Conservation (phyloP, 2,888 invertebrate genomes). For the Stratiomys singularior region DNA sequence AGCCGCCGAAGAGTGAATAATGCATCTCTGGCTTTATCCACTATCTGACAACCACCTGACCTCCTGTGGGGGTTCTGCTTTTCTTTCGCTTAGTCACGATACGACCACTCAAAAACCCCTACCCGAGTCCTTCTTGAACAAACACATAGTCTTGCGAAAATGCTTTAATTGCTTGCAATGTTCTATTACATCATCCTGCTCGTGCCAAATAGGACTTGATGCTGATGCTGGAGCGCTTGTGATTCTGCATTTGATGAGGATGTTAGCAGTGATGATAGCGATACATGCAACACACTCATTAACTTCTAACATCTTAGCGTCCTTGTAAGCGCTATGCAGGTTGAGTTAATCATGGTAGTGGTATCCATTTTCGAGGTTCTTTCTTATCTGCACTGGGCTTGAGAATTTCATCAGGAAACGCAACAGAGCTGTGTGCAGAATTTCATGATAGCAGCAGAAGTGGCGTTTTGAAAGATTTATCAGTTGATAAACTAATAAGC, state of each 20-base stretch:
- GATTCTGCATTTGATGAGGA: too few species aligned
- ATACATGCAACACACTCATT: neutral
- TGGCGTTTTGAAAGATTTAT: too few species aligned
- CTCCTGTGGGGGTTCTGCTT: neutral
- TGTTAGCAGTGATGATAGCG: too few species aligned
- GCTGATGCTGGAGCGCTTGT: neutral
- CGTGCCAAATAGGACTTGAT: neutral
- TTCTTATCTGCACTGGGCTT: too few species aligned
- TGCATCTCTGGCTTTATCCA: neutral
- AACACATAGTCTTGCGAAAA: conserved; percentile 3
- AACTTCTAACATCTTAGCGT: neutral
- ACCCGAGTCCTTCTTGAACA: neutral
- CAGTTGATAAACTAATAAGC: too few species aligned
- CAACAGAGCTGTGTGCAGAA: too few species aligned
- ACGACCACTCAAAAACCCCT: neutral
- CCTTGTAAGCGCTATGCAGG: too few species aligned
- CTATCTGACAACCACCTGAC: neutral
- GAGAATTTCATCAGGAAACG: too few species aligned
- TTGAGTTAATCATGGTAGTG: too few species aligned
- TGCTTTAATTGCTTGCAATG: conserved; percentile 18
- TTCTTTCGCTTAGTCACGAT: neutral
- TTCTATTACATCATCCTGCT: neutral
- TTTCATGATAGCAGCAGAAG: too few species aligned
- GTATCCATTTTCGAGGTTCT: too few species aligned
- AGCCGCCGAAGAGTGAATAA: too few species aligned